Evolutionary conservation across 2,113 vertebrate species (phyloP), one percentile per base, ranked within the genome.

Genomic region (Centrocercus urophasianus): DNA sequence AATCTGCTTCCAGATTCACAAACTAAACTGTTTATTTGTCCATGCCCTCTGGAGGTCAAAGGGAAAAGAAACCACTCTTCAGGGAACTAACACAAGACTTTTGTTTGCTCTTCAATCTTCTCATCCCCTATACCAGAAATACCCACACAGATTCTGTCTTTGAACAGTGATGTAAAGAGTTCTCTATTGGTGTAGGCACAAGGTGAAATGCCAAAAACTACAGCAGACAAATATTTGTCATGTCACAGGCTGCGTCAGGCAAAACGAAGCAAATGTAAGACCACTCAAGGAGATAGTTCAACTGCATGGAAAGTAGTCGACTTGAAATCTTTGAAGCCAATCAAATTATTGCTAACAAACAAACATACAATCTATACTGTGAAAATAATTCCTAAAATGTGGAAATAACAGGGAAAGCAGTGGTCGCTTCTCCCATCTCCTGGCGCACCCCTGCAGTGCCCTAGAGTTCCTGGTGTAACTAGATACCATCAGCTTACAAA

Each of bases 271-370:
- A 14, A 60, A 67, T 12, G 3, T 63, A 80, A 90, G 56, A 14
- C 36, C 11, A 12, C 50, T 63, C 72, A 79, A 88, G 88, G 88
- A 83, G 95, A 94, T 95, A 94, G 16, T 91, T 90, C 80, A 77
- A 40, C 48, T 66, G 15, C 15, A 60, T 79, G 71, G 63, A 91
- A 95, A 89, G 48, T 0, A 47, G 38, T 86, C 48, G 88, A 78
- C 86, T 16, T 32, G 75, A 89, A 64, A 24, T 83, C 47, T 78
- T 60, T 27, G 47, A 91, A 85, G 30, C 27, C 15, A 56, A 54
- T 28, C 7, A 65, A 50, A 79, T 59, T 75, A 8, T 10, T n/a
- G 27, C 27, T 54, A 54, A 30, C 25, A 28, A 54, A 54, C 27
- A 54, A 54, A 54, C 27, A 52, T 14, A 24, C 13, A 22, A 19